A percentile compares a stretch with the other conserved stretches of the same genome.
Evolutionary conservation across 2,113 vertebrate species (phyloP).

Genomic region (Microtus richardsoni): DNA sequence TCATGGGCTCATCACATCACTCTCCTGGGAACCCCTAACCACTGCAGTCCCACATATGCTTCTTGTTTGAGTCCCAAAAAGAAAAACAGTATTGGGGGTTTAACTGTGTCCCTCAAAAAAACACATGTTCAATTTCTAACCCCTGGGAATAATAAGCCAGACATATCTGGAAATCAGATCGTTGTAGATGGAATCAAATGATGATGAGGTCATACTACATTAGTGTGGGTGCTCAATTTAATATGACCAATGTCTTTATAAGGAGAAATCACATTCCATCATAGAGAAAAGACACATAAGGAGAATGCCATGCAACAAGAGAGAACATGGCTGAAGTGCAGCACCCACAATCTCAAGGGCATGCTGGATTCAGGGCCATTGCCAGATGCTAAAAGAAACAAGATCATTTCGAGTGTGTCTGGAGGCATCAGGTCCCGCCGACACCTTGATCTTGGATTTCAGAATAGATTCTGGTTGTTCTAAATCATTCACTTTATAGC

Average conservation of each 20-base stretch:
- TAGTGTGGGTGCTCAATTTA: background rate
- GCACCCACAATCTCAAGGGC: background rate
- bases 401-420: background rate
- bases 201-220: constrained; percentile 27
- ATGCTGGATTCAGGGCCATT: background rate
- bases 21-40: constrained; percentile 3
- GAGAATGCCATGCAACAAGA: background rate
- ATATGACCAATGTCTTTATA: background rate
- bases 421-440: background rate
- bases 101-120: background rate
- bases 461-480: background rate
- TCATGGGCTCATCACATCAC: background rate
- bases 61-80: background rate
- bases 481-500: background rate
- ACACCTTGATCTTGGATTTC: background rate
- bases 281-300: background rate
- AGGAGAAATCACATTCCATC: constrained; percentile 6
- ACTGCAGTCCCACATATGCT: background rate
- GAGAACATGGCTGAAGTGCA: background rate
- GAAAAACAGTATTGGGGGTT: background rate
- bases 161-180: constrained; percentile 19
- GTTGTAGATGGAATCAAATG: background rate
- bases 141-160: background rate
- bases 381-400: background rate
- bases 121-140: background rate